Evolutionary conservation across 2,797 vertebrate species (phyloP).

Genomic region (Gallirallus australis): DNA sequence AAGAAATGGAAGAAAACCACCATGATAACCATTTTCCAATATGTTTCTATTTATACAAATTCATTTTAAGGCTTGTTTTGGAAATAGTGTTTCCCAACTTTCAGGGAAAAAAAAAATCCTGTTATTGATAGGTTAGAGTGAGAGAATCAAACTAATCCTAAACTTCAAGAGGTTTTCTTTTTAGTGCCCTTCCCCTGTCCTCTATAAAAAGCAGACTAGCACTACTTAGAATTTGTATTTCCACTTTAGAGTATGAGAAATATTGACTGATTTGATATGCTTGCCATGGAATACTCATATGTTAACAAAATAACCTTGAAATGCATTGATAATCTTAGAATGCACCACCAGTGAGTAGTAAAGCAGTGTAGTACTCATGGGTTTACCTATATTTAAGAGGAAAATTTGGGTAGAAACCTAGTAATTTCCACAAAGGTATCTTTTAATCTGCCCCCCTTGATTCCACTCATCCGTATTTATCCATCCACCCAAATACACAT

Average conservation of each 20-base stretch:
- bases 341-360: not conserved
- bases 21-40: not conserved
- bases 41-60: slow-evolving; percentile 4
- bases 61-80: not conserved
- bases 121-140: not conserved
- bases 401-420: not conserved
- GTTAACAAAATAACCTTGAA: not conserved
- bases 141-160: not conserved
- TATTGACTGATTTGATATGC: not conserved
- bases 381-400: not conserved
- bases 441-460: not conserved
- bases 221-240: not conserved
- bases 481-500: not conserved
- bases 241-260: not conserved
- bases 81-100: not conserved
- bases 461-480: not conserved
- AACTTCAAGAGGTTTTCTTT: not conserved
- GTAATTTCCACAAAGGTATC: not conserved
- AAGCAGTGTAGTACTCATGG: not conserved
- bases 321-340: not conserved
- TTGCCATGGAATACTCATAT: not conserved
- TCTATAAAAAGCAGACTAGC: not conserved
- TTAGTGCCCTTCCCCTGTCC: not conserved
- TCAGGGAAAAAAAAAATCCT: not conserved
- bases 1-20: not conserved